A percentile compares a stretch with the other conserved stretches of the same genome.
phyloP scores from a whole-genome alignment of 2,888 invertebrate species.

The Ormyrus rosae region DNA sequence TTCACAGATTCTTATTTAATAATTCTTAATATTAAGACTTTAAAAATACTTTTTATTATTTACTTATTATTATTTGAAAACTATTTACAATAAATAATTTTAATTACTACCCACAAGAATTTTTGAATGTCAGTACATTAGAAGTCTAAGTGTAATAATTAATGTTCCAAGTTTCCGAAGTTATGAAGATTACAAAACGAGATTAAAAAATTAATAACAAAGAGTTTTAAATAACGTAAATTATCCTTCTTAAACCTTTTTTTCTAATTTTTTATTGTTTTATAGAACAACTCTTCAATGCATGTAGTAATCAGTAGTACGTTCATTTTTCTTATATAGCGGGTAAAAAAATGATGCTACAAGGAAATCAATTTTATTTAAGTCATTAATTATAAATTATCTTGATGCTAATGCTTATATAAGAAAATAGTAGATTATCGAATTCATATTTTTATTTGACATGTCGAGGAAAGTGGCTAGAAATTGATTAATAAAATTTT shows the following conservation, averaged over 20 bases:
- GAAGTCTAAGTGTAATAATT: too few relatives aligned
- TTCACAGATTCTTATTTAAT: too few relatives aligned
- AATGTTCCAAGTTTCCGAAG: too few relatives aligned
- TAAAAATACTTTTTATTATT: too few relatives aligned
- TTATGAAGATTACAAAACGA: too few relatives aligned
- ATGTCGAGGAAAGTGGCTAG: background rate
- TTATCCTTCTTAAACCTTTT: constrained; percentile 16
- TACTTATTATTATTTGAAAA: too few relatives aligned
- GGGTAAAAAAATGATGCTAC: constrained; percentile 24
- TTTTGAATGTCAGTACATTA: too few relatives aligned
- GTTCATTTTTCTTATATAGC: constrained; percentile 34
- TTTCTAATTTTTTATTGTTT: background rate
- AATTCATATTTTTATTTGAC: constrained; percentile 1
- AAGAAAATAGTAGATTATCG: constrained; percentile 19
- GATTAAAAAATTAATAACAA: constrained; percentile 22
- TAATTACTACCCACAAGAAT: too few relatives aligned
- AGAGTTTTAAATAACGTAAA: background rate
- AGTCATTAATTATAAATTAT: constrained; percentile 20
- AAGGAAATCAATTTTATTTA: constrained; percentile 44
- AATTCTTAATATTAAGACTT: too few relatives aligned
- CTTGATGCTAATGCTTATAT: constrained; percentile 30
- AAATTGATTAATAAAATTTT: too few relatives aligned
- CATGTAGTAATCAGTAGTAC: constrained; percentile 8
- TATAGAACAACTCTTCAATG: too few relatives aligned
- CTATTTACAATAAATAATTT: too few relatives aligned